A percentile compares a stretch with the other conserved stretches of the same genome.
Conservation (phyloP, 1,140 invertebrate genomes). For the Planococcus citri region DNA sequence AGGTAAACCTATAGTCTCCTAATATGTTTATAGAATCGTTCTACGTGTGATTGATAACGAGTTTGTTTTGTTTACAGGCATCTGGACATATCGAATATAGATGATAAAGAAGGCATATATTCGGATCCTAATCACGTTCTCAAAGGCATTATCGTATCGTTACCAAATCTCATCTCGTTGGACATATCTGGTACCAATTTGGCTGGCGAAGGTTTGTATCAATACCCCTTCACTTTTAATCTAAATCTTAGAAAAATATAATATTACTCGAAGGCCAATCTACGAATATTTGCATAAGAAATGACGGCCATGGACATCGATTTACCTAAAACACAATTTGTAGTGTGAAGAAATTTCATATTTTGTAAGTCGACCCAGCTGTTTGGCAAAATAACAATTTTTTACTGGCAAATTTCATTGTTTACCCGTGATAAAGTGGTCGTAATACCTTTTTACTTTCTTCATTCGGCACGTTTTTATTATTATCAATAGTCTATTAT, state of each 20-base stretch:
- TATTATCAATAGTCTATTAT: background rate
- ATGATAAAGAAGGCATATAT: slow-evolving; percentile 48
- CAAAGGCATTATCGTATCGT: slow-evolving; percentile 49
- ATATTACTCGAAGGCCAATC: too few relatives aligned
- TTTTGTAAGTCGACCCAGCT: too few relatives aligned
- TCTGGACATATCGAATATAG: slow-evolving; percentile 69
- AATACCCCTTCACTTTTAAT: slow-evolving; percentile 18
- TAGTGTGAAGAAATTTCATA: too few relatives aligned
- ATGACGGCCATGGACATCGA: too few relatives aligned
- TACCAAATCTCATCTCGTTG: slow-evolving; percentile 62
- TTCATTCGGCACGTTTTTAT: background rate
- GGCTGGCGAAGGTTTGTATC: slow-evolving; percentile 54
- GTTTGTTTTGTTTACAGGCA: slow-evolving; percentile 40
- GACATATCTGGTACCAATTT: slow-evolving; percentile 85
- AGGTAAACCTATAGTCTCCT: slow-evolving; percentile 32
- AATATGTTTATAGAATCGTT: slow-evolving; percentile 16
- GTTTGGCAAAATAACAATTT: background rate
- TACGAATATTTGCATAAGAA: too few relatives aligned
- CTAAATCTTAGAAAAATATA: slow-evolving; percentile 2
- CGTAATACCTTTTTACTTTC: background rate
- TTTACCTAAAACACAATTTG: too few relatives aligned
- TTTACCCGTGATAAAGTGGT: background rate
- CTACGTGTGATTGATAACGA: slow-evolving; percentile 17
- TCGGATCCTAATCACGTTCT: slow-evolving; percentile 51
- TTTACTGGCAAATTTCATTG: background rate